Evolutionary conservation across 1,140 invertebrate species (phyloP).

Genomic region (Meloidogyne hapla): DNA sequence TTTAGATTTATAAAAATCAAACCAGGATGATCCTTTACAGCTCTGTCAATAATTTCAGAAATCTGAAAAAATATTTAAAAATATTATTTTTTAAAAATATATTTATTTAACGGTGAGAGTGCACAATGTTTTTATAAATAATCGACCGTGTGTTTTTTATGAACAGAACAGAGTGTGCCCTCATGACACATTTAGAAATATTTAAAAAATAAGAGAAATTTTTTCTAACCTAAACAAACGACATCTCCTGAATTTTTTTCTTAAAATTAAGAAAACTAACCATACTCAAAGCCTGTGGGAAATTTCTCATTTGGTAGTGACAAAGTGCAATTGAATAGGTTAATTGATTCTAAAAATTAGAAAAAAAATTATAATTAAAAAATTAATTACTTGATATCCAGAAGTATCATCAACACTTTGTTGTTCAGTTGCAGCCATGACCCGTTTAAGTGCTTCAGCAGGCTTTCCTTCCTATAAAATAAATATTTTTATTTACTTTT

Average conservation of each 20-base stretch:
- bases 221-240: too few relatives aligned
- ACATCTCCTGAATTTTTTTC: too few relatives aligned
- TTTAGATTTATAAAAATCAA: background rate
- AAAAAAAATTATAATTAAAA: background rate
- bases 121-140: too few relatives aligned
- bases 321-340: constrained; percentile 94
- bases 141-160: too few relatives aligned
- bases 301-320: constrained; percentile 90
- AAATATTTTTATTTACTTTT: constrained; percentile 1
- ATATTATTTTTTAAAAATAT: too few relatives aligned
- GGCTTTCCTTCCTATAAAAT: constrained; percentile 77
- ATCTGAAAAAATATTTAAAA: constrained; percentile 67
- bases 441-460: constrained; percentile 88
- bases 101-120: too few relatives aligned
- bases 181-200: too few relatives aligned
- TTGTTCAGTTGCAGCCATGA: constrained; percentile 76
- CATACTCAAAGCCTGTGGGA: constrained; percentile 75
- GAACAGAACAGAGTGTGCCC: too few relatives aligned
- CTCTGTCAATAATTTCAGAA: constrained; percentile 92
- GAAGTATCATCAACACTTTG: constrained; percentile 69
- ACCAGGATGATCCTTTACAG: constrained; percentile 88
- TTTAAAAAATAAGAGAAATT: too few relatives aligned
- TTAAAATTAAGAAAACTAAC: background rate
- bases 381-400: constrained; percentile 73
- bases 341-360: constrained; percentile 71